Evolutionary conservation across 1,140 invertebrate species (phyloP), one percentile per base, ranked within the genome.

Genomic region (Ceratina calcarata): DNA sequence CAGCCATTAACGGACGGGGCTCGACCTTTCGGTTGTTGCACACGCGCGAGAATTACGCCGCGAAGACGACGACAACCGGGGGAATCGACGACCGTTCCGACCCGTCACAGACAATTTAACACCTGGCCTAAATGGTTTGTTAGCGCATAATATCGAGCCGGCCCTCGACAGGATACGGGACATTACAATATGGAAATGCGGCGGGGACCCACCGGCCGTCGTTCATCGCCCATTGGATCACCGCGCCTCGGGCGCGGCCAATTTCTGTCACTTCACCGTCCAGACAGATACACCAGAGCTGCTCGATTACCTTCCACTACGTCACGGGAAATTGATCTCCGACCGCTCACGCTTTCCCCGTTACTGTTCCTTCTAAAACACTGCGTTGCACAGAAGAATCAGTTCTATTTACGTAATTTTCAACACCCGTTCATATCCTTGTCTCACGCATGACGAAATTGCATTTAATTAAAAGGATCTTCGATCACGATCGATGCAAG

Each of bases 71-170:
- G 73, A 76, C 75, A 85, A 82, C 76, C 86, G 82, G 80, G 82
- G 80, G 82, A 76, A 71, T 68, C 88, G 85, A 87, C 83, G 85
- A 87, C 83, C 80, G 87, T 89, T 89, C 85, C 55, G 24, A 86
- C 84, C 88, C 91, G 92, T 93, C 91, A 92, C 92, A 92, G 91
- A 90, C 92, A 93, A 93, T 93, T 92, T 91, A 92, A 92, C 92
- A 93, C 92, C 91, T 93, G 91, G 89, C 84, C 86, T 91, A 91
- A 93, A 92, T 92, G 92, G 92, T 92, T 92, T 92, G 91, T 92
- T 91, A 91, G 84, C 89, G 91, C 91, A 92, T 91, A 91, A 92
- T 91, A 90, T 92, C 87, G 82, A 84, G 80, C 86, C 83, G 84
- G 66, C 74, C 86, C 37, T 45, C 84, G 88, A 91, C 92, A 93